Base-by-base conservation (phyloP, 2,113 vertebrate species). In the Anthoscopus minutus region DNA sequence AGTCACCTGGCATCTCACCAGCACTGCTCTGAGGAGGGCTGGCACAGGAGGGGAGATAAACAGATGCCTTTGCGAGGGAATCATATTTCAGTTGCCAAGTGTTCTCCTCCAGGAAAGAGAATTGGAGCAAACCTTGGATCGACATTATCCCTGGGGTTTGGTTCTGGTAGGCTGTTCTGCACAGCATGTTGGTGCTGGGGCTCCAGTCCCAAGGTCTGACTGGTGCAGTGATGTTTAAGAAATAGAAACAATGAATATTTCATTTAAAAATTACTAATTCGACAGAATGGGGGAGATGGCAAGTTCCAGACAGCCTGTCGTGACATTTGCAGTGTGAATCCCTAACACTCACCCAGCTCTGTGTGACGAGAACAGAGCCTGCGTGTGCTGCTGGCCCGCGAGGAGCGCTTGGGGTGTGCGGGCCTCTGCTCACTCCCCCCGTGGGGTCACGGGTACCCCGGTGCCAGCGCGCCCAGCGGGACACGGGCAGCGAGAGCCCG, bases 211-310 rank as follows among this genome's bases (percentile, higher is more conserved):
- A 54, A 51, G 35, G 78, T 86, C 89, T 47, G 64, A 70, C 85
- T 66, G 35, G 56, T 47, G 64, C 51, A 15, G 40, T 17, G 88
- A 61, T 57, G 64, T 91, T 73, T 72, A 76, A 93, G 86, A 61
- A 89, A 89, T 12, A 86, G 96, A 89, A 96, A 78, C 92, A 42
- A 61, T 15, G 81, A 92, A 81, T 94, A 88, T 94, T 97, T 95
- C 44, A 93, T 93, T 58, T 73, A 7, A 47, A 64, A 78, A 87
- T 93, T n/a, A 94, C 95, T 71, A 58, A 96, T 97, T 94, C 81
- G 81, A 62, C 90, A 42, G 50, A 57, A 40, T 8, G 27, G 72
- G 48, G 27, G 66, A 57, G 48, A 73, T 2, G 10, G 40, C 61
- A 67, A 58, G 56, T 73, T 88, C 33, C 5, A 11, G 50, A 56